These are phyloP conservation scores for Papilio helenus DNA, from an alignment of 1,140 invertebrate species.

Conservation along the genomic window DNA sequence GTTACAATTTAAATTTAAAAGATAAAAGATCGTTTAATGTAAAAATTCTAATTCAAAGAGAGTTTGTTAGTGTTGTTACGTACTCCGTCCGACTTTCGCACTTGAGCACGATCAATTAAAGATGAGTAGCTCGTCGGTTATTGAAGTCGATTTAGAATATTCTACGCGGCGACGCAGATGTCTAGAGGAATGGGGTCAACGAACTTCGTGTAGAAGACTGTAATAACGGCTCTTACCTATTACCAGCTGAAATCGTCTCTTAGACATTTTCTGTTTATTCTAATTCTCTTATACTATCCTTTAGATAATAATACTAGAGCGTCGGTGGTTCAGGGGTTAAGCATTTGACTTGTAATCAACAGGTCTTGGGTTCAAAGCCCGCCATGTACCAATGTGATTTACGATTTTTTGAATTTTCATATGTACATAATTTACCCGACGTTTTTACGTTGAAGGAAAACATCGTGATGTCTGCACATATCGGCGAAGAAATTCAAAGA, in stretches of 20 bases:
- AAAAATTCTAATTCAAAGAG: slow-evolving; percentile 13
- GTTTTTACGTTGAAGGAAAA: no score
- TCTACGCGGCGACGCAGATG: slow-evolving; percentile 3
- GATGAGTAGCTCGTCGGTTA: slow-evolving; percentile 29
- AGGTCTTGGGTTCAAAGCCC: no score
- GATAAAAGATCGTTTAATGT: background rate
- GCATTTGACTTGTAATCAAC: no score
- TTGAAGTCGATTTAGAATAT: slow-evolving; percentile 24
- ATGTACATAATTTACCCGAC: no score
- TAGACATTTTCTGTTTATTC: no score
- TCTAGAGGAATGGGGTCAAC: background rate
- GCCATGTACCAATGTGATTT: no score
- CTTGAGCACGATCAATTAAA: slow-evolving; percentile 36
- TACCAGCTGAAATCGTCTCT: background rate
- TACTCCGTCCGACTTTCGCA: background rate
- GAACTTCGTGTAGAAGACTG: background rate
- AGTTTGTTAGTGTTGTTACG: slow-evolving; percentile 17
- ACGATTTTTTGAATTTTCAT: no score
- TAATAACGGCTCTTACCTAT: background rate
- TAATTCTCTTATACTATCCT: no score
- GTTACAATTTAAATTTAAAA: background rate
- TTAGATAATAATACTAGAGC: no score
- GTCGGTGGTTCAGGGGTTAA: no score
- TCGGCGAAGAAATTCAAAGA: no score
- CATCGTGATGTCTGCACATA: no score